These are phyloP conservation scores for Papilio glaucus DNA, from an alignment of 1,140 invertebrate genomes.

Conservation along the genomic window DNA sequence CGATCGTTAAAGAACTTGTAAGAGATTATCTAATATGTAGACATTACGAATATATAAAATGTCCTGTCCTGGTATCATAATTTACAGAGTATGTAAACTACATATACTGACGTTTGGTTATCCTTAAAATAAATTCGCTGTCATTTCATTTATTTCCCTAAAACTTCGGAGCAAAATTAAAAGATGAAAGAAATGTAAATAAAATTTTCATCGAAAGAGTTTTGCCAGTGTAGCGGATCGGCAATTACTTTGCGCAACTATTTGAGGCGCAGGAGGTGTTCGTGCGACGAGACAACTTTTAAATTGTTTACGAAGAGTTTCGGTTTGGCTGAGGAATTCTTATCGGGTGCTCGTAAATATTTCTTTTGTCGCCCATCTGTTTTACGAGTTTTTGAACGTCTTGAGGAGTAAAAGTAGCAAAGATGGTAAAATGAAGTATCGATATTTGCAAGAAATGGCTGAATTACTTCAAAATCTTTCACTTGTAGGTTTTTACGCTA, in stretches of 20 bases:
- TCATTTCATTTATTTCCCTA: background rate
- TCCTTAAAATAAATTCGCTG: background rate
- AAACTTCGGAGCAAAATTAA: background rate
- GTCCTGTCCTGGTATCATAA: no score
- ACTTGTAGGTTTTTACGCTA: background rate
- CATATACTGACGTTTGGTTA: no score
- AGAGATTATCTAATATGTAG: no score
- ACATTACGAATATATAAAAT: no score
- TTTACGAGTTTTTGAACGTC: background rate
- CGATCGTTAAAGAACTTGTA: no score
- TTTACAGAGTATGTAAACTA: no score
- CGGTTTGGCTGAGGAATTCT: constrained; percentile 8
- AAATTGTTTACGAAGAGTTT: constrained; percentile 22
- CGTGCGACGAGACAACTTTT: constrained; percentile 23
- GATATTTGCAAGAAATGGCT: background rate
- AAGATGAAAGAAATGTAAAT: constrained; percentile 16
- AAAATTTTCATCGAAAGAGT: constrained; percentile 1
- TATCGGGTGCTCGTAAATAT: constrained; percentile 9
- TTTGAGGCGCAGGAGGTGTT: constrained; percentile 4
- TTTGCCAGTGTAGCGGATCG: background rate
- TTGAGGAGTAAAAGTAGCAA: background rate
- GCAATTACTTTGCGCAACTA: constrained; percentile 17
- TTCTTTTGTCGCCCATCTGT: background rate
- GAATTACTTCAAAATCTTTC: background rate
- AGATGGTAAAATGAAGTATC: background rate